Conservation (phyloP, 2,113 vertebrate species). For the Gallinago undulata region DNA sequence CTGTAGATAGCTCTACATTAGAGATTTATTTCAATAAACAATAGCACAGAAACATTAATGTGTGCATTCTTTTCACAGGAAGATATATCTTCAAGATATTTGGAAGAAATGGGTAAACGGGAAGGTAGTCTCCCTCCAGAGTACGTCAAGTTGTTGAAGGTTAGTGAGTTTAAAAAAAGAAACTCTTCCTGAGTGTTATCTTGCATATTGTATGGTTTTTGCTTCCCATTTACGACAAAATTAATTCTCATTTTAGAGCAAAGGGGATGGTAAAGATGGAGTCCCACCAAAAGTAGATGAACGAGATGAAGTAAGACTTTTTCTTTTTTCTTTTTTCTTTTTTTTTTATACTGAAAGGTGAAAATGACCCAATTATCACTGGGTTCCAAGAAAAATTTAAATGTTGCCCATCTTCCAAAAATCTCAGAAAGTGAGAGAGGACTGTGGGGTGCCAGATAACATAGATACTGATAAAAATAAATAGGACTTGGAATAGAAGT, state of each 20-base stretch:
- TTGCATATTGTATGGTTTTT: neutral
- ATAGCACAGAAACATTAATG: neutral
- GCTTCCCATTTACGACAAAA: neutral
- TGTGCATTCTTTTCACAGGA: conserved; percentile 61
- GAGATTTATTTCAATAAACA: neutral
- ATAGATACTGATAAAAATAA: neutral
- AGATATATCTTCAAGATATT: conserved; percentile 58
- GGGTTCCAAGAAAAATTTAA: neutral
- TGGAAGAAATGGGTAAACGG: conserved; percentile 75
- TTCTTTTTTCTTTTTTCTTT: neutral
- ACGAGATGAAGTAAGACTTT: conserved; percentile 51
- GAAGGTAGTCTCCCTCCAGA: conserved; percentile 77
- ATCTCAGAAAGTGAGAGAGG: neutral
- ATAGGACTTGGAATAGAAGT: neutral
- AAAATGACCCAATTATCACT: neutral
- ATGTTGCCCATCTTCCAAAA: neutral
- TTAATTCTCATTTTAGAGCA: conserved; percentile 69
- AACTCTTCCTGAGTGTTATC: neutral
- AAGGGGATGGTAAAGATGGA: conserved; percentile 34
- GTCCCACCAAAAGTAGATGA: conserved; percentile 2
- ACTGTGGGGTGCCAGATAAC: neutral
- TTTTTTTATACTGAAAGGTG: neutral
- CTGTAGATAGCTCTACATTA: neutral
- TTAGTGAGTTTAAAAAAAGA: conserved; percentile 48
- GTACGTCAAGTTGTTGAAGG: conserved; percentile 74